A percentile compares a stretch with the other conserved stretches of the same genome.
Conservation (phyloP, 1,140 invertebrate genomes). For the Zaprionus kolodkinae region DNA sequence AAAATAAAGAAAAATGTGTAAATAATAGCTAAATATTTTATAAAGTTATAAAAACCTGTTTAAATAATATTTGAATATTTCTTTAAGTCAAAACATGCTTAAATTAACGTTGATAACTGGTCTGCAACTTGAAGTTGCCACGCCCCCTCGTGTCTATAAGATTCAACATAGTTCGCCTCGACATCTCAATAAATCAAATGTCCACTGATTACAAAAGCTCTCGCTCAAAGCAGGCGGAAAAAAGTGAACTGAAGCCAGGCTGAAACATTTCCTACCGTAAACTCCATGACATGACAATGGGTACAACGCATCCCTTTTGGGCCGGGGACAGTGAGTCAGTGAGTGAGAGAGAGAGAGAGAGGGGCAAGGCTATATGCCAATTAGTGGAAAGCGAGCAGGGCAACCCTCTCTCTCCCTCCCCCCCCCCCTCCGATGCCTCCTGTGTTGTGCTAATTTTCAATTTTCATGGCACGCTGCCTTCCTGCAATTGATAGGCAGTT, state of each 20-base stretch:
- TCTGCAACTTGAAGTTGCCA: too few relatives aligned
- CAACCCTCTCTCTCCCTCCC: constrained; percentile 27
- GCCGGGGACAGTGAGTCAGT: too few relatives aligned
- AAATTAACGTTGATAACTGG: too few relatives aligned
- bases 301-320: neutral
- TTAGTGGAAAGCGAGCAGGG: constrained; percentile 36
- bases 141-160: neutral
- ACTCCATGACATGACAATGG: constrained; percentile 39
- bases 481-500: constrained; percentile 70
- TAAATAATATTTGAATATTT: too few relatives aligned
- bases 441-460: constrained; percentile 71
- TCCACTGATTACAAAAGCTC: constrained; percentile 27
- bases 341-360: neutral
- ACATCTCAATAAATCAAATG: constrained; percentile 73
- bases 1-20: too few relatives aligned
- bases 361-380: constrained; percentile 1
- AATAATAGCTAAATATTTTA: too few relatives aligned
- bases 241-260: constrained; percentile 6
- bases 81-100: too few relatives aligned
- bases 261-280: constrained; percentile 32
- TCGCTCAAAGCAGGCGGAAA: neutral
- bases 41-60: too few relatives aligned
- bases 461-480: constrained; percentile 69
- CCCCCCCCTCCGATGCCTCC: neutral
- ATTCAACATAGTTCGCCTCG: neutral